Base-by-base conservation (phyloP, 2,797 vertebrate species). In the Pseudochromis fuscus region DNA sequence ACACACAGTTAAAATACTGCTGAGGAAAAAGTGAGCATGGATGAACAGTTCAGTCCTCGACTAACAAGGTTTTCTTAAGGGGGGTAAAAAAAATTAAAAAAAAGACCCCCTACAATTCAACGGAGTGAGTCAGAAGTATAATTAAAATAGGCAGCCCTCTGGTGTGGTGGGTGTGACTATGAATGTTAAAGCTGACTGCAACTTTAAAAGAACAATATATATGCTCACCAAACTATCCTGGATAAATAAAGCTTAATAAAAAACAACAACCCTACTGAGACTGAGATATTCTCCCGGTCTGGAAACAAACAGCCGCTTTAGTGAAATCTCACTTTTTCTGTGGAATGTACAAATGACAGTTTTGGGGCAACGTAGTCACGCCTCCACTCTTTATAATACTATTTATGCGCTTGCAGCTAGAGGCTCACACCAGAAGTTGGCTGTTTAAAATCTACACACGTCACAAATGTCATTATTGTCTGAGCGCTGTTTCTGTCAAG, bases 321-420 rank as follows among this genome's bases (percentile, higher is more conserved):
- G 71, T 87, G 66, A 86, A 83, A 77, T 76, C 62, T 56, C 4
- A n/a, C 66, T 75, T 77, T 75, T 72, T 77, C 45, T 65, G 30
- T 69, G 78, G 51, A 79, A 74, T 68, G 74, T 66, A 74, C 57
- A 79, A 62, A 85, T 91, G 91, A 90, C 91, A 92, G 88, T 90
- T 91, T 89, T 80, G 79, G 91, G 89, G 72, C 88, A 81, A 77
- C 19, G 42, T 64, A 82, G 86, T 86, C 74, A 72, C 28, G 57
- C 72, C 49, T 85, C 59, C 31, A 49, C 75, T 65, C 61, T 72
- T 58, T 58, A 51, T 65, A 69, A 79, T 61, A 31, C 30, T 44
- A 68, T 77, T 77, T 85, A 78, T 82, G 55, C 64, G 60, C 64
- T 76, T 58, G 44, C 51, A 81, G 75, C 56, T 44, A 10, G 15